Evolutionary conservation across 2,888 invertebrate species (phyloP).

Genomic region (Thyatira batis): DNA sequence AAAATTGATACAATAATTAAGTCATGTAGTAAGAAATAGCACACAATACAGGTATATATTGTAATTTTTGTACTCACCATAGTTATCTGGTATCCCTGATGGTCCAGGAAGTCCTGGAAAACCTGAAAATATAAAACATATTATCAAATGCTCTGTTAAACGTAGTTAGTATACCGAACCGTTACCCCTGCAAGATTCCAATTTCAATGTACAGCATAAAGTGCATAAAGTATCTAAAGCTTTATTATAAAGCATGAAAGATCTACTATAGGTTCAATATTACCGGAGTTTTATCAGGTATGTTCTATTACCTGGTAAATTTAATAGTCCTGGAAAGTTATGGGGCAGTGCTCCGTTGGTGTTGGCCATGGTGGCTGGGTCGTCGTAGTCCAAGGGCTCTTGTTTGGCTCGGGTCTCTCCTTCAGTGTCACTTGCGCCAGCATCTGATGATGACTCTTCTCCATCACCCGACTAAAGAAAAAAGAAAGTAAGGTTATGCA

Average conservation of each 20-base stretch:
- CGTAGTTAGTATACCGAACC: background rate
- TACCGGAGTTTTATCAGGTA: background rate
- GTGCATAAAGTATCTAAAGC: too few relatives aligned
- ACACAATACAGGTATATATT: conserved; percentile 37
- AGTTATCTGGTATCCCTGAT: conserved; percentile 93
- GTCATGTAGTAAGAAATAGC: conserved; percentile 47
- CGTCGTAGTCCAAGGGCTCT: conserved; percentile 88
- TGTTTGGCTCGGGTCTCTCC: conserved; percentile 86
- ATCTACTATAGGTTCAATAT: too few relatives aligned
- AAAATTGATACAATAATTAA: conserved; percentile 42
- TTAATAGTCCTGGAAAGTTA: conserved; percentile 90
- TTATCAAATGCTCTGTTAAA: background rate
- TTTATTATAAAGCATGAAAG: too few relatives aligned
- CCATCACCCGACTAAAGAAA: conserved; percentile 80
- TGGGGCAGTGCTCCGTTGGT: conserved; percentile 85
- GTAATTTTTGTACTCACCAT: conserved; percentile 84
- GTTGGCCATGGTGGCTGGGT: conserved; percentile 85
- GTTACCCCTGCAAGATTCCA: too few relatives aligned
- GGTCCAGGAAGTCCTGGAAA: conserved; percentile 90
- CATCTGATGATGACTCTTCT: conserved; percentile 93
- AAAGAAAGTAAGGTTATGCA: too few relatives aligned
- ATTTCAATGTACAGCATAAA: too few relatives aligned
- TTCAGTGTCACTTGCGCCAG: conserved; percentile 88
- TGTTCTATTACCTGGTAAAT: conserved; percentile 86
- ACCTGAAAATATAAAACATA: conserved; percentile 78